Evolutionary conservation across 2,113 vertebrate genomes (phyloP), one percentile per base, ranked within the genome.

Genomic region (Mesocricetus auratus): DNA sequence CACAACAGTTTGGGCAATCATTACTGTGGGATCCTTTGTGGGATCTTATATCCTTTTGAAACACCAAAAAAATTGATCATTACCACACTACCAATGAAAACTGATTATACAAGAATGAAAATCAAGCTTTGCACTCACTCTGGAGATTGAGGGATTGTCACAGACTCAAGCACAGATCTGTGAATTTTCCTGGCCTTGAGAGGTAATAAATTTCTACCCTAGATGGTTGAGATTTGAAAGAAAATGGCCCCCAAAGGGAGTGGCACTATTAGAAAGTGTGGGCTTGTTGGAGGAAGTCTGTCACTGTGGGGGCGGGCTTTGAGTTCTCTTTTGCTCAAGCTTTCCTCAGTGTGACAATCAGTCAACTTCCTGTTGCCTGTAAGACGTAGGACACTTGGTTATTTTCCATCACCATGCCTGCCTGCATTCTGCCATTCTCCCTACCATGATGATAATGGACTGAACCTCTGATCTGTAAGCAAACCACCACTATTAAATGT

Each of bases 1-100:
- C 90, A 78, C 33, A 69, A 62, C 36, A 77, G 16, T 68, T 95
- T 91, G 60, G 24, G 73, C 88, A 92, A 89, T 71, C 60, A 33
- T 33, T 78, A 17, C 36, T 58, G 7, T 62, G 56, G n/a, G n/a
- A n/a, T n/a, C 26, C 9, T 89, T 93, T 62, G 77, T 24, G 42
- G 56, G 21, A 58, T 95, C 69, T 50, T 17, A 68, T 56, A 47
- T 7, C 47, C 50, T 95, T 92, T 53, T 47, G 36, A 31, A 82
- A 64, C 90, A 56, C 31, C 10, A 62, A 90, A 69, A 15, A 78
- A 74, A 74, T 2, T 71, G 15, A 88, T 66, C 7, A 62, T 11
- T 45, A 17, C n/a, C 22, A 2, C 36, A 45, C 7, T 45, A 85
- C 83, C 45, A 71, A 15, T 58, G 26, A 86, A 90, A 96, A 90